Evolutionary conservation across 2,797 vertebrate species (phyloP).

Genomic region (Falco berigora): DNA sequence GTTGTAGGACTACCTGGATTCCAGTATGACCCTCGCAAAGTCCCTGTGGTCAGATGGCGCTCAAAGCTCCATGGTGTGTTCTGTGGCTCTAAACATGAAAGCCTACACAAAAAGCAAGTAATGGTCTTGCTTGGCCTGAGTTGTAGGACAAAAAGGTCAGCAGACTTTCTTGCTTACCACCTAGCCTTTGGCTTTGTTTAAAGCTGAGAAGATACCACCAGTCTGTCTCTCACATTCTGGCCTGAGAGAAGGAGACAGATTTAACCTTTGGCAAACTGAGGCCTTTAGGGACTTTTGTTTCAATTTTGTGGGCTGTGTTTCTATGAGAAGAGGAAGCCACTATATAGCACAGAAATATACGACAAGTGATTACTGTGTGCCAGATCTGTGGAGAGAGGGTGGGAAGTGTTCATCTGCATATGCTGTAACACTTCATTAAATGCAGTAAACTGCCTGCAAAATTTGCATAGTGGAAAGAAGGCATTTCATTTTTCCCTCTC

Average conservation of each 20-base stretch:
- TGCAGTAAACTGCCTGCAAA: slow-evolving; percentile 25
- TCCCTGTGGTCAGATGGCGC: not conserved
- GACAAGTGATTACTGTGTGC: slow-evolving; percentile 21
- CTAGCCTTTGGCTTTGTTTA: not conserved
- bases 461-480: slow-evolving; percentile 13
- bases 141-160: not conserved
- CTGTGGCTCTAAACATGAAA: not conserved
- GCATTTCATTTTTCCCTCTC: not conserved
- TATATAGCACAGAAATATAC: slow-evolving; percentile 23
- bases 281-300: not conserved
- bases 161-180: not conserved
- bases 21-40: not conserved
- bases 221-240: not conserved
- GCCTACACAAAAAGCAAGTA: not conserved
- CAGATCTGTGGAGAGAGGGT: slow-evolving; percentile 22
- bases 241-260: not conserved
- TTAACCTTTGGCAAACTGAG: not conserved
- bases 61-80: not conserved
- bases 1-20: not conserved
- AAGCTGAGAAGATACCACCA: not conserved
- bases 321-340: not conserved
- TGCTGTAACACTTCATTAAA: slow-evolving; percentile 32
- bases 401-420: slow-evolving; percentile 48
- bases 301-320: not conserved
- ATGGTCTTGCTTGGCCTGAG: not conserved